Base-by-base conservation (phyloP, 2,797 vertebrate species). In the Semaprochilodus insignis region DNA sequence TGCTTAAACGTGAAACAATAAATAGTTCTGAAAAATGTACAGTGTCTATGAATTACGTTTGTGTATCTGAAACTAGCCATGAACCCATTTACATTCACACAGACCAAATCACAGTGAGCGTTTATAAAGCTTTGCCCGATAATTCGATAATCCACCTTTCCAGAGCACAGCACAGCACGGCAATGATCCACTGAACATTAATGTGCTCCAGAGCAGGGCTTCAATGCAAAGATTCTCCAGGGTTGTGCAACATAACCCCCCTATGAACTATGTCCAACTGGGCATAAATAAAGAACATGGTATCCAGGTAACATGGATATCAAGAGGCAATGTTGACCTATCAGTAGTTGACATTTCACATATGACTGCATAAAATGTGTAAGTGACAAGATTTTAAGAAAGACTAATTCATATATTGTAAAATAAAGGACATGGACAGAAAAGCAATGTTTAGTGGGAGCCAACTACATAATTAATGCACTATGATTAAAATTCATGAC, bases 401-500 rank as follows among this genome's bases (percentile, higher is more conserved):
- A 23, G 69, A 71, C 25, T 52, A 17, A 71, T 51, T 71, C 14
- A 8, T 52, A 15, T 51, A 52, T 69, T 16, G 21, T 34, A 16
- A 67, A 69, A 23, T 44, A 48, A 34, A 34, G 63, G 16, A 31
- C 17, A 69, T n/a, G 7, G 19, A 66, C 15, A 71, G 67, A 71
- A 51, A 48, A 71, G 67, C 40, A 72, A 54, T 54, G 48, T 72
- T 72, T 72, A 54, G 70, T 54, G 51, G 14, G 48, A 54, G 15
- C 17, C 15, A 54, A 16, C 16, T 72, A 48, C 70, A 72, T 52
- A 72, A 72, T 72, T 72, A 7, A 72, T 72, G 3, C 19, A 3
- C 48, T 72, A 16, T 71, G 51, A 72, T 72, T 51, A 72, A 72
- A 72, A 54, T 72, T 51, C 16, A 72, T 72, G 70, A 54, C 6